Evolutionary conservation across 1,140 invertebrate genomes (phyloP).

Genomic region (Dufourea novaeangliae): DNA sequence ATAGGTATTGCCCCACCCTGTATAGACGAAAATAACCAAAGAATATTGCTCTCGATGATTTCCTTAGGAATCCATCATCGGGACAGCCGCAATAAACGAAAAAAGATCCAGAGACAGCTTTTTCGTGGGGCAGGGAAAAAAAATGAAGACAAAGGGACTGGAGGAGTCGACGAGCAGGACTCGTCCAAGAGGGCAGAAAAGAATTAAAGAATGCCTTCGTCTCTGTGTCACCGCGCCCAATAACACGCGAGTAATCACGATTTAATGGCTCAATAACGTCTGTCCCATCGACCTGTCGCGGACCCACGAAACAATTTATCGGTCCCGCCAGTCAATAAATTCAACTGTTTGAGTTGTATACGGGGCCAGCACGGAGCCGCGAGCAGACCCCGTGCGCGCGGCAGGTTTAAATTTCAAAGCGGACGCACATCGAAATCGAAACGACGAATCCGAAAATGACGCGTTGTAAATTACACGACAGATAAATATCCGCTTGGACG

Average conservation of each 20-base stretch:
- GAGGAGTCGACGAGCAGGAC: background rate
- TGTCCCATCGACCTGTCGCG: constrained; percentile 65
- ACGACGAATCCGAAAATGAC: constrained; percentile 57
- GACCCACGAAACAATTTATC: constrained; percentile 76
- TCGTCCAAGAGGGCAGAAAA: constrained; percentile 38
- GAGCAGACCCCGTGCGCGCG: constrained; percentile 21
- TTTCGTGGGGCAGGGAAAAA: constrained; percentile 1
- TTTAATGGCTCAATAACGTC: constrained; percentile 80
- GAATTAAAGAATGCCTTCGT: constrained; percentile 62
- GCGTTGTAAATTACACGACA: constrained; percentile 49
- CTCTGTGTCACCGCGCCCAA: constrained; percentile 73
- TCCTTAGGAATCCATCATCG: constrained; percentile 14
- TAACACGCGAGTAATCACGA: constrained; percentile 77
- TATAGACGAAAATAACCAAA: no score
- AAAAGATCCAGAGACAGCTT: background rate
- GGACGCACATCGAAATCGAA: constrained; percentile 41
- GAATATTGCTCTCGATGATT: no score
- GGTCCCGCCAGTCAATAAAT: constrained; percentile 76
- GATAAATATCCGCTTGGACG: constrained; percentile 45
- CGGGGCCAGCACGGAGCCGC: constrained; percentile 34
- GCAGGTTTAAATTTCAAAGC: constrained; percentile 55
- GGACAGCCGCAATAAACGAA: background rate
- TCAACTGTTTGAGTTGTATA: constrained; percentile 73
- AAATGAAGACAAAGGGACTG: background rate
- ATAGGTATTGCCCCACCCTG: no score